Base-by-base conservation (phyloP, 2,797 vertebrate genomes). In the Erpetoichthys calabaricus region DNA sequence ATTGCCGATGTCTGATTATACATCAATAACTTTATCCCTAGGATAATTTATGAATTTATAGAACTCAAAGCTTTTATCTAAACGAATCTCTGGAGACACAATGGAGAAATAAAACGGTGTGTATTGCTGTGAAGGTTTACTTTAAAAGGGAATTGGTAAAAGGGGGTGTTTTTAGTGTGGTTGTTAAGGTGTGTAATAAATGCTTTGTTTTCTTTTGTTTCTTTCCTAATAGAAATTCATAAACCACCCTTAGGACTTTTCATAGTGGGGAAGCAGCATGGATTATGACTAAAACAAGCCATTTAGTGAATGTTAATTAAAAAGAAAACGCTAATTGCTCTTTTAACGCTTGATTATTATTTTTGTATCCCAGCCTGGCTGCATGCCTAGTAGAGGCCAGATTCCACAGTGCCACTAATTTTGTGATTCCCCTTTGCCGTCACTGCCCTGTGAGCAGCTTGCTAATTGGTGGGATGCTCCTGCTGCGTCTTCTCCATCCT, bases 391-490 rank as follows among this genome's bases (percentile, higher is more conserved):
- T 25, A 25, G 25, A 25, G 25, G 25, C 25, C 25, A 25, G 25
- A 25, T 25, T 25, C 25, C 25, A 25, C 25, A 25, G 25, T 25
- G 25, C 46, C 57, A 75, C 74, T 80, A 73, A 79, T 86, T 75
- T 80, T 82, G 80, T 86, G 82, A 84, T 80, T 69, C 67, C 67
- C 67, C 67, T 79, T 78, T 76, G 71, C 79, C 78, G 78, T 80
- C 73, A 72, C 75, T 76, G 69, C 63, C 62, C 70, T 62, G 64
- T 68, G 75, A 72, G 73, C 78, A 75, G 75, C 57, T 72, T 78
- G 77, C 79, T 87, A 89, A 89, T 86, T 87, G 84, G 79, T 70
- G 74, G 76, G 78, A 86, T 81, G 81, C 80, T 86, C 86, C 82
- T 84, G 84, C 83, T 87, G 81, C 61, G 80, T 69, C 59, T 73